Conservation (phyloP, 2,797 vertebrate species). For the Liasis olivaceus region DNA sequence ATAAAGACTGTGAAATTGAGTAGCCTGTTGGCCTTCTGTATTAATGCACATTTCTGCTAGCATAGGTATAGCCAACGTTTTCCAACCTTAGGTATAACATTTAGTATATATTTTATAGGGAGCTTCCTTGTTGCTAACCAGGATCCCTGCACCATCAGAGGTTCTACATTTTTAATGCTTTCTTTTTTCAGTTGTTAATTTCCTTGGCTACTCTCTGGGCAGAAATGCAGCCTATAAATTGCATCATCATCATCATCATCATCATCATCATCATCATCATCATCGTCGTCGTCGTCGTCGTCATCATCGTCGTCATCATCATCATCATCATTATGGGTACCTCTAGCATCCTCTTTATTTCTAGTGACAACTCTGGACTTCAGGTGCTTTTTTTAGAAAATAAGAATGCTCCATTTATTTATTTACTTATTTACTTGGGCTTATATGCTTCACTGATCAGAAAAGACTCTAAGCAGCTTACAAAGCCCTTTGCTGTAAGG, state of each 20-base stretch:
- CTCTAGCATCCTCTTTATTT: background rate
- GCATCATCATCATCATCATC: too few relatives aligned
- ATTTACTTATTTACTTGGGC: background rate
- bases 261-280: background rate
- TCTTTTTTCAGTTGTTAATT: background rate
- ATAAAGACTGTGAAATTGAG: conserved; percentile 13
- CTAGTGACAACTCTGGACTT: too few relatives aligned
- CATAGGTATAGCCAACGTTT: background rate
- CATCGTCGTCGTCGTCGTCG: too few relatives aligned
- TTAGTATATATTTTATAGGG: background rate
- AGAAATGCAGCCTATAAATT: background rate
- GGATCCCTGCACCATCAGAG: background rate
- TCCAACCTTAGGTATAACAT: background rate
- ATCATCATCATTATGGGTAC: background rate
- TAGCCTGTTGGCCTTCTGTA: background rate
- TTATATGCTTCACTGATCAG: too few relatives aligned
- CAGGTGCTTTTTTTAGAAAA: background rate
- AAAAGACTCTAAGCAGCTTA: too few relatives aligned
- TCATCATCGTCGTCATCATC: too few relatives aligned
- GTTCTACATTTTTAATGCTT: background rate
- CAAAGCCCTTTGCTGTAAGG: too few relatives aligned
- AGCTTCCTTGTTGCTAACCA: background rate
- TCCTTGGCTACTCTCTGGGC: background rate
- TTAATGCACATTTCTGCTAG: background rate
- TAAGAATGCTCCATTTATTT: background rate